Percentiles rank a stretch among this genome's conserved stretches.
These are phyloP conservation scores for Leucophenga montana DNA, from an alignment of 2,888 invertebrate species.

Conservation along the genomic window DNA sequence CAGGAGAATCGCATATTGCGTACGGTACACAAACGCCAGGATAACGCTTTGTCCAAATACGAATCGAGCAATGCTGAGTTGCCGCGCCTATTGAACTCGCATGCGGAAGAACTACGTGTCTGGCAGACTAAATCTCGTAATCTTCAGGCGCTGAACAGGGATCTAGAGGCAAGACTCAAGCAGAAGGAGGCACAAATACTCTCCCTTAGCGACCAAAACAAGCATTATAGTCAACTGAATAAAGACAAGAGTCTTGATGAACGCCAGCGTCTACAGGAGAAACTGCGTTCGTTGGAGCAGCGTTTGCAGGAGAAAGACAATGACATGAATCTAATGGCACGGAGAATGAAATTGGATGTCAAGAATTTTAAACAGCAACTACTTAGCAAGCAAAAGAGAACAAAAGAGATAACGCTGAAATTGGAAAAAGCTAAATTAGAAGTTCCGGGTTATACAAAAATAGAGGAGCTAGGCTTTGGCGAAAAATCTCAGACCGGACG, in stretches of 20 bases:
- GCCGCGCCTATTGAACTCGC: slow-evolving; percentile 81
- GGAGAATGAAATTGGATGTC: slow-evolving; percentile 81
- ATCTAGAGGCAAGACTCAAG: slow-evolving; percentile 78
- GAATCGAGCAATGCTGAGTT: slow-evolving; percentile 86
- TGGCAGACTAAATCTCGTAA: slow-evolving; percentile 82
- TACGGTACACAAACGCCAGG: slow-evolving; percentile 85
- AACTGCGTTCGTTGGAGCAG: slow-evolving; percentile 76
- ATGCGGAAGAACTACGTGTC: slow-evolving; percentile 84
- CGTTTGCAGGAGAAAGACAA: slow-evolving; percentile 77
- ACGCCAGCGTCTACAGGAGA: slow-evolving; percentile 81
- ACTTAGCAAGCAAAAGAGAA: slow-evolving; percentile 79
- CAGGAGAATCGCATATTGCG: slow-evolving; percentile 85
- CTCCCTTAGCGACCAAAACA: slow-evolving; percentile 80
- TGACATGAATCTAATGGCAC: slow-evolving; percentile 79
- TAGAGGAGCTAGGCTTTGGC: slow-evolving; percentile 61
- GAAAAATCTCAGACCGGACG: slow-evolving; percentile 31
- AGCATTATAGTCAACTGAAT: slow-evolving; percentile 80
- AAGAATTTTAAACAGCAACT: slow-evolving; percentile 84
- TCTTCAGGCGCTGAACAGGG: slow-evolving; percentile 78
- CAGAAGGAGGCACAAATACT: slow-evolving; percentile 81
- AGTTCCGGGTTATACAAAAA: slow-evolving; percentile 66
- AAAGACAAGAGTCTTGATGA: slow-evolving; percentile 83
- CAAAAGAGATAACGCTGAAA: slow-evolving; percentile 81
- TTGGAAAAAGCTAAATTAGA: slow-evolving; percentile 74
- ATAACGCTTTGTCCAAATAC: slow-evolving; percentile 82